A percentile compares a stretch with the other conserved stretches of the same genome.
Evolutionary conservation across 64 coral and sea anemone genomes (phyloP).

Genomic region (Montipora capricornis): DNA sequence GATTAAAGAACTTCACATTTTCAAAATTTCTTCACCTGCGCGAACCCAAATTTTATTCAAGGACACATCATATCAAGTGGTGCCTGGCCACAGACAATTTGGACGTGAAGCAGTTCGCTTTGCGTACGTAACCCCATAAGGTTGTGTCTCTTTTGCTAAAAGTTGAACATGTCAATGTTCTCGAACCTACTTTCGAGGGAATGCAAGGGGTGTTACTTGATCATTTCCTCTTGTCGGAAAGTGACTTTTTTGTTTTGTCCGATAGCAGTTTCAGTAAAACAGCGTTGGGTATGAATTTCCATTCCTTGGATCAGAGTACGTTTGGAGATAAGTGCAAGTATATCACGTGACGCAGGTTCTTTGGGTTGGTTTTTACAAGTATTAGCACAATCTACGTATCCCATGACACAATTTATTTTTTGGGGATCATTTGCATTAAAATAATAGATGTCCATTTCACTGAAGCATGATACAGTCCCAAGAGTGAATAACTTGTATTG

Average conservation of each 20-base stretch:
- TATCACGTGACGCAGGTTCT: background rate
- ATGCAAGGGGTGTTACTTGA: slow-evolving; percentile 66
- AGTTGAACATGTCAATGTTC: slow-evolving; percentile 68
- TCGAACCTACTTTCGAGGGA: slow-evolving; percentile 57
- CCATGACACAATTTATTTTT: no score
- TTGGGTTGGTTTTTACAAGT: no score
- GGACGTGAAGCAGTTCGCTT: slow-evolving; percentile 46
- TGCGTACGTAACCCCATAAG: slow-evolving; percentile 46
- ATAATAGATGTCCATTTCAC: no score
- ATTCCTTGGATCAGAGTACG: slow-evolving; percentile 40
- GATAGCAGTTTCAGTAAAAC: slow-evolving; percentile 76
- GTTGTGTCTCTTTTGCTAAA: slow-evolving; percentile 48
- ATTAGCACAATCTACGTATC: no score
- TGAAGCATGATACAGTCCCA: no score
- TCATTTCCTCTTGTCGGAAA: slow-evolving; percentile 72
- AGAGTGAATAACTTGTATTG: no score
- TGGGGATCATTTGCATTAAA: no score
- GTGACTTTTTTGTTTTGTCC: slow-evolving; percentile 72
- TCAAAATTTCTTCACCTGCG: slow-evolving; percentile 48
- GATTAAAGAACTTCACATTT: slow-evolving; percentile 40
- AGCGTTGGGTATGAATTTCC: slow-evolving; percentile 69
- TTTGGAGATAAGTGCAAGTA: slow-evolving; percentile 61
- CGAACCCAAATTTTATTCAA: background rate
- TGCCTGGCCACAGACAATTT: slow-evolving; percentile 71
- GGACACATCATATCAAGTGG: slow-evolving; percentile 52